Percentiles rank a stretch among this genome's conserved stretches.
Conservation (phyloP, 2,888 invertebrate species). For the Labia minor region DNA sequence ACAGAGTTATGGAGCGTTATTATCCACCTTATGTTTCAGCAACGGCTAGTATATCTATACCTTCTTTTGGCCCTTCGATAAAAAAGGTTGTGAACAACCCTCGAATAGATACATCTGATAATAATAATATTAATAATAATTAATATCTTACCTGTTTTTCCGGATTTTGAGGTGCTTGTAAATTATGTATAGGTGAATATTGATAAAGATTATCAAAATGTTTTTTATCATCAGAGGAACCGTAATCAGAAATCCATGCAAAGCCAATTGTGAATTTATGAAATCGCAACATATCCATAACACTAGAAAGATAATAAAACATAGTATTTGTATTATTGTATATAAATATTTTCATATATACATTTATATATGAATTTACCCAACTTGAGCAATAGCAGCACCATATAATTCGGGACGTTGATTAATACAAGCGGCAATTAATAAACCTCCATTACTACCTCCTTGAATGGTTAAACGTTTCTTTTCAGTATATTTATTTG, state of each 20-base stretch:
- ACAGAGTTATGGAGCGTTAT: too few species aligned
- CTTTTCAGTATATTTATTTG: constrained; percentile 64
- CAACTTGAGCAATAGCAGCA: constrained; percentile 86
- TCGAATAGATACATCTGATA: too few species aligned
- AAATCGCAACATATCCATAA: constrained; percentile 93
- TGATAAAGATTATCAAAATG: constrained; percentile 76
- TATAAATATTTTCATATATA: background rate
- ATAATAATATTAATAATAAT: too few species aligned
- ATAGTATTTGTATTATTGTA: background rate
- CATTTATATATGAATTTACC: constrained; percentile 42
- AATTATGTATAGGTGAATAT: constrained; percentile 91
- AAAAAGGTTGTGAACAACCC: too few species aligned
- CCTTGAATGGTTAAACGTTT: constrained; percentile 78
- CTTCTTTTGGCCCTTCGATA: too few species aligned
- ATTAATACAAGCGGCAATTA: constrained; percentile 90
- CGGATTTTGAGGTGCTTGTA: constrained; percentile 48
- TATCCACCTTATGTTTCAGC: too few species aligned
- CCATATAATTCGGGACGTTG: constrained; percentile 92
- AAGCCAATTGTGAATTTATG: constrained; percentile 97
- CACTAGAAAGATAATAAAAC: constrained; percentile 45
- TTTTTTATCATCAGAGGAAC: constrained; percentile 73
- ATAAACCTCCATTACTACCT: constrained; percentile 91
- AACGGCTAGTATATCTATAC: too few species aligned
- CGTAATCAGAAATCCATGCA: constrained; percentile 94
- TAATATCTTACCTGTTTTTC: constrained; percentile 37